A percentile compares a stretch with the other conserved stretches of the same genome.
These are phyloP conservation scores for Ceramica pisi DNA, from an alignment of 2,888 invertebrate genomes.

Conservation along the genomic window DNA sequence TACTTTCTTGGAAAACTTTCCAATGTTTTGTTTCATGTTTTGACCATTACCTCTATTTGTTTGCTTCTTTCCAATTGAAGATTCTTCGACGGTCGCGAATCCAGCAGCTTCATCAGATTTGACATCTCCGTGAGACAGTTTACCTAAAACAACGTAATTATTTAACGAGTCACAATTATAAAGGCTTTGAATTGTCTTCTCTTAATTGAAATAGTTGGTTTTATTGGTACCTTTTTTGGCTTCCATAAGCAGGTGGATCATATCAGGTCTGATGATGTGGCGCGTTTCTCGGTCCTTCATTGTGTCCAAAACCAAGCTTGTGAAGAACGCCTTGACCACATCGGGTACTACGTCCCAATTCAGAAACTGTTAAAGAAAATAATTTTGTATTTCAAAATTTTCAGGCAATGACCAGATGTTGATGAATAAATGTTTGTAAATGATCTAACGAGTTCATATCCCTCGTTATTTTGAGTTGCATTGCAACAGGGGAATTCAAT, in stretches of 20 bases:
- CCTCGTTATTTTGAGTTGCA: no score
- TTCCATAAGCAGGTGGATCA: slow-evolving; percentile 91
- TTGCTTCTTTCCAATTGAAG: slow-evolving; percentile 75
- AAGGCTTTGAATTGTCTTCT: no score
- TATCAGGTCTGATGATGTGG: slow-evolving; percentile 85
- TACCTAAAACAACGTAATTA: slow-evolving; percentile 38
- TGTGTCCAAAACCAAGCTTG: slow-evolving; percentile 77
- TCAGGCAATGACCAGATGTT: no score
- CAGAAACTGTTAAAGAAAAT: slow-evolving; percentile 56
- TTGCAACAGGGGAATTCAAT: no score
- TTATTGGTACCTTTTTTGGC: slow-evolving; percentile 82
- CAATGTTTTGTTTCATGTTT: background rate
- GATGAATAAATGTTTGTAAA: no score
- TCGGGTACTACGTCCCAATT: slow-evolving; percentile 67
- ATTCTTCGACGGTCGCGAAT: slow-evolving; percentile 84
- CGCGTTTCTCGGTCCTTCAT: slow-evolving; percentile 80
- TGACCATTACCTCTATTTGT: slow-evolving; percentile 69
- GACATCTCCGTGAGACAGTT: slow-evolving; percentile 72
- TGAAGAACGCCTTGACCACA: slow-evolving; percentile 73
- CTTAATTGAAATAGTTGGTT: background rate
- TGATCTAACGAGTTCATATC: background rate
- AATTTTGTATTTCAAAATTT: no score
- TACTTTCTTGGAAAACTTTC: no score
- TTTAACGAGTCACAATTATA: no score
- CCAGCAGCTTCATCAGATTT: slow-evolving; percentile 74